Conservation (phyloP, 1,140 invertebrate genomes). For the Dinoponera quadriceps region DNA sequence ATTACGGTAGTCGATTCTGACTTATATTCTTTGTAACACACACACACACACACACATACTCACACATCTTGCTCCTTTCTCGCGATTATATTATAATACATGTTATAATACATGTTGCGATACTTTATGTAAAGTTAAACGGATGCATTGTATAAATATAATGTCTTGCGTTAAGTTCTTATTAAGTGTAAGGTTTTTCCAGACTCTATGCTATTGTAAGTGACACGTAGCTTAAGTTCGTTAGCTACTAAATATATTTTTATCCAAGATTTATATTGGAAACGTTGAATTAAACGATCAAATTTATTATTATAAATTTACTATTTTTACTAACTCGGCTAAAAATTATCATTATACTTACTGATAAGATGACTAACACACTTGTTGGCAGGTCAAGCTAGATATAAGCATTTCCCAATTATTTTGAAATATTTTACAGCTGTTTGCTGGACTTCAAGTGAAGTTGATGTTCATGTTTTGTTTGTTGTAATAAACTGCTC, state of each 20-base stretch:
- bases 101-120: too few species aligned
- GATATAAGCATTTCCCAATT: conserved; percentile 18
- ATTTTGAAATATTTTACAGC: conserved; percentile 30
- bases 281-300: conserved; percentile 25
- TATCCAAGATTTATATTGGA: conserved; percentile 29
- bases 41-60: too few species aligned
- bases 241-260: conserved; percentile 44
- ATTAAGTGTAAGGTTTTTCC: conserved; percentile 79
- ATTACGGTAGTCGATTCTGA: conserved; percentile 19
- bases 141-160: conserved; percentile 44
- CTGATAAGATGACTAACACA: background rate
- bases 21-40: conserved; percentile 50
- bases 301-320: background rate
- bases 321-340: conserved; percentile 16
- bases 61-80: conserved; percentile 44
- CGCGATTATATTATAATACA: conserved; percentile 59
- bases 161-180: conserved; percentile 72
- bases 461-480: background rate
- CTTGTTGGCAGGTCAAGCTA: conserved; percentile 1
- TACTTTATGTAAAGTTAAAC: conserved; percentile 68
- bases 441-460: background rate
- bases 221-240: conserved; percentile 78
- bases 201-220: conserved; percentile 78
- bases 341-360: conserved; percentile 14
- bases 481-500: background rate